Percentiles rank a stretch among this genome's conserved stretches.
Conservation (phyloP, 2,113 vertebrate species). For the Dolichallabes microphthalmus region DNA sequence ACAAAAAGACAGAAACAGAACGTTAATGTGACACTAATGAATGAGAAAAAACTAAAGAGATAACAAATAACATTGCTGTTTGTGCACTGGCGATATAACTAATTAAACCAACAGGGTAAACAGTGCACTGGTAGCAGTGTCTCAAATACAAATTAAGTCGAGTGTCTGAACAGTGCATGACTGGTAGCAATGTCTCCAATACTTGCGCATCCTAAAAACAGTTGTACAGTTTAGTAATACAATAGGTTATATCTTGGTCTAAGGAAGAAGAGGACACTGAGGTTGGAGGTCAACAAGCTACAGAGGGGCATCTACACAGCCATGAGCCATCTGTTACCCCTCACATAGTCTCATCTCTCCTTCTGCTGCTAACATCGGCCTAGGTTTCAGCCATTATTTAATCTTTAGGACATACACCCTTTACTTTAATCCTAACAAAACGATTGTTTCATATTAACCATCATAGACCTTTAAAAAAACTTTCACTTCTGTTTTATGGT, state of each 20-base stretch:
- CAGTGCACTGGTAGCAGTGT: not conserved
- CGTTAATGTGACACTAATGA: not conserved
- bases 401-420: not conserved
- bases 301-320: conserved; percentile 27
- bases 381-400: not conserved
- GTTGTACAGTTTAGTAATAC: conserved; percentile 23
- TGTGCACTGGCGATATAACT: not conserved
- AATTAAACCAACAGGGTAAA: not conserved
- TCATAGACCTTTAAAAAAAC: not conserved
- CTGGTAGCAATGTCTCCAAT: conserved; percentile 8
- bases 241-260: conserved; percentile 8
- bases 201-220: conserved; percentile 15
- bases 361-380: not conserved
- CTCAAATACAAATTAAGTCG: conserved; percentile 31
- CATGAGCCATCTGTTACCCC: conserved; percentile 36
- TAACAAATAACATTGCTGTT: not conserved
- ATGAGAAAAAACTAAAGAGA: not conserved
- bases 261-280: not conserved
- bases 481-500: not conserved
- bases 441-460: not conserved
- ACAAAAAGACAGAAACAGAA: conserved; percentile 46
- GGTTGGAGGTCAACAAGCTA: conserved; percentile 18
- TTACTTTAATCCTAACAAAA: not conserved
- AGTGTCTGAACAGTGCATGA: not conserved
- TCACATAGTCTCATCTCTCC: not conserved